These are phyloP conservation scores for Folsomia candida DNA, from an alignment of 2,888 invertebrate species.

Conservation along the genomic window DNA sequence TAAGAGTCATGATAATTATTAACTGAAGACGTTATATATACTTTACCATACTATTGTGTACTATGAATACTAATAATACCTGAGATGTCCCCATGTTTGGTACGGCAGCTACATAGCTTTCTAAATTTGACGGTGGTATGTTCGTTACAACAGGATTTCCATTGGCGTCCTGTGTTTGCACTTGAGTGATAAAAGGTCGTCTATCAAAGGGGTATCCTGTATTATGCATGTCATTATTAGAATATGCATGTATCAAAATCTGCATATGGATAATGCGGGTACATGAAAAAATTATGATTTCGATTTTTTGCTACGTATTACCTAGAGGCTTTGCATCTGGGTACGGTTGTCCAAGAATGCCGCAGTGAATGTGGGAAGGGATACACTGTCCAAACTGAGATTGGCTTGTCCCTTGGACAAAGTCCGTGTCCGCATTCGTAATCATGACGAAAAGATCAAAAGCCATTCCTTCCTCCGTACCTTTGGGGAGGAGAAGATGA, in stretches of 20 bases:
- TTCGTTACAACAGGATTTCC: neutral
- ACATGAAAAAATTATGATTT: too few relatives aligned
- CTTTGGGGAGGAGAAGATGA: constrained; percentile 65
- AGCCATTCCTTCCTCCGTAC: constrained; percentile 13
- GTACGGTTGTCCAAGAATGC: constrained; percentile 7
- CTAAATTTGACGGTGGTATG: neutral
- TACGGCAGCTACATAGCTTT: neutral
- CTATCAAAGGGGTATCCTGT: constrained; percentile 26
- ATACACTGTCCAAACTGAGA: constrained; percentile 1
- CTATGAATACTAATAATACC: too few relatives aligned
- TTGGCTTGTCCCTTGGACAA: neutral
- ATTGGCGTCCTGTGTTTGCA: neutral
- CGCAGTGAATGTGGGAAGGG: constrained; percentile 21
- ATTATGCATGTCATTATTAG: too few relatives aligned
- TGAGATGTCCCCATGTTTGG: constrained; percentile 11
- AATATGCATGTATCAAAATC: too few relatives aligned
- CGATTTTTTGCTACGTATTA: too few relatives aligned
- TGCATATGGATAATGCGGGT: too few relatives aligned
- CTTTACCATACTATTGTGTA: too few relatives aligned
- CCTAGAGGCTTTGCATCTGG: constrained; percentile 23
- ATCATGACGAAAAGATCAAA: constrained; percentile 22
- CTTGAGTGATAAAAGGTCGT: neutral
- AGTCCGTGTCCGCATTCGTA: constrained; percentile 10
- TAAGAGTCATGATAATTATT: too few relatives aligned
- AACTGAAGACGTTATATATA: too few relatives aligned